Conservation (phyloP, 2,797 vertebrate species). For the Margarornis squamiger region DNA sequence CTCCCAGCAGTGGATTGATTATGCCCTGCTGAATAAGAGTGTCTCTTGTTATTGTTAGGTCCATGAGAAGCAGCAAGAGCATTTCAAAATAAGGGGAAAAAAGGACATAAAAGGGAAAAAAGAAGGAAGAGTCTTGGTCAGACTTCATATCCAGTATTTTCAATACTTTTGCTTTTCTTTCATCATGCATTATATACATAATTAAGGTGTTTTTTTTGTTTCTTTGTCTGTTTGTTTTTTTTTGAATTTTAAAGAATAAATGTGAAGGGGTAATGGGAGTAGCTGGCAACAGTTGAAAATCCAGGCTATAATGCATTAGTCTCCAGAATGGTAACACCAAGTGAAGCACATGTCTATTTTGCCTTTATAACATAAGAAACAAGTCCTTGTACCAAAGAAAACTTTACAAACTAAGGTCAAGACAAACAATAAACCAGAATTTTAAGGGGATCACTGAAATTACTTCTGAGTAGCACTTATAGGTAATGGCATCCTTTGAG, state of each 20-base stretch:
- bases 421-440: neutral
- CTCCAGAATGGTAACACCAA: neutral
- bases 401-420: neutral
- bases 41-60: neutral
- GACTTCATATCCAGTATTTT: neutral
- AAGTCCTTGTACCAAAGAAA: neutral
- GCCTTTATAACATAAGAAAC: neutral
- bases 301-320: neutral
- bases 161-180: neutral
- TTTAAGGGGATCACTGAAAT: neutral
- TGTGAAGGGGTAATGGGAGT: neutral
- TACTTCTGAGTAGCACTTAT: fast-evolving
- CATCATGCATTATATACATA: neutral
- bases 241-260: neutral
- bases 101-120: neutral
- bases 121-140: neutral
- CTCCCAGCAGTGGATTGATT: neutral
- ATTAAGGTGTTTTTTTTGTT: neutral
- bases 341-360: neutral
- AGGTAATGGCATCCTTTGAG: neutral
- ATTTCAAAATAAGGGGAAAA: neutral
- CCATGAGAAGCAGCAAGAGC: neutral
- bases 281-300: neutral
- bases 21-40: neutral
- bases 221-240: too few species aligned